These are phyloP conservation scores for Leucoraja ocellata DNA, from an alignment of 2,797 vertebrate species.

Conservation along the genomic window DNA sequence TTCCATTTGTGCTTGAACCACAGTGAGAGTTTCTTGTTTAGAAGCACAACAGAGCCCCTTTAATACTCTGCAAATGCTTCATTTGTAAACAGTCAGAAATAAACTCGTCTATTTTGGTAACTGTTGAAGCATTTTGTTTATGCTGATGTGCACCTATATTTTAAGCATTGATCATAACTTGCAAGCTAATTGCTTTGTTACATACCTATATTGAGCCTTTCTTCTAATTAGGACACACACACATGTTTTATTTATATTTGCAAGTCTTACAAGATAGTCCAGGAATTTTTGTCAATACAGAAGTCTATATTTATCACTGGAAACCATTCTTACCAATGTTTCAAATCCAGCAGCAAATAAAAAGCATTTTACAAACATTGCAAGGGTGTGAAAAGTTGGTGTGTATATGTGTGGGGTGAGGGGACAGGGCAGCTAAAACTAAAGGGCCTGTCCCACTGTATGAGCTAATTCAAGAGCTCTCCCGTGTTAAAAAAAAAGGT, in stretches of 20 bases:
- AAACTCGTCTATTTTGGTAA: slow-evolving; percentile 17
- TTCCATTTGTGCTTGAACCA: not conserved
- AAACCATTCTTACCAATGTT: not conserved
- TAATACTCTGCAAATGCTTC: not conserved
- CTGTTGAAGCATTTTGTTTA: not conserved
- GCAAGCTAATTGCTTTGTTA: slow-evolving; percentile 3
- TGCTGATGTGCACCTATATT: slow-evolving; percentile 30
- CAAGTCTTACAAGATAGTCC: not conserved
- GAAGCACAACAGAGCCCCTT: not conserved
- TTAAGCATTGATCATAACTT: not conserved
- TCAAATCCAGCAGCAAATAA: not conserved
- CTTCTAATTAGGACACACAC: not conserved
- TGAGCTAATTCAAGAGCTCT: too few relatives aligned
- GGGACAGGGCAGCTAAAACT: too few relatives aligned
- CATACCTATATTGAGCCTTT: not conserved
- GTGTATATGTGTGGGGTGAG: not conserved
- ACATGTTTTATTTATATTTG: not conserved
- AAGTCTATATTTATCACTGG: not conserved
- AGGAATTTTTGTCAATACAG: not conserved
- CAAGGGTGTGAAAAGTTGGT: not conserved
- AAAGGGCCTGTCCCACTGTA: too few relatives aligned
- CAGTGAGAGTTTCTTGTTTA: not conserved
- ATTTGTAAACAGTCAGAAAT: slow-evolving; percentile 9
- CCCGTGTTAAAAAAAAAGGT: too few relatives aligned
- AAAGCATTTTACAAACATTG: not conserved